Conservation (phyloP, 2,888 invertebrate species). For the Tenthredo notha region DNA sequence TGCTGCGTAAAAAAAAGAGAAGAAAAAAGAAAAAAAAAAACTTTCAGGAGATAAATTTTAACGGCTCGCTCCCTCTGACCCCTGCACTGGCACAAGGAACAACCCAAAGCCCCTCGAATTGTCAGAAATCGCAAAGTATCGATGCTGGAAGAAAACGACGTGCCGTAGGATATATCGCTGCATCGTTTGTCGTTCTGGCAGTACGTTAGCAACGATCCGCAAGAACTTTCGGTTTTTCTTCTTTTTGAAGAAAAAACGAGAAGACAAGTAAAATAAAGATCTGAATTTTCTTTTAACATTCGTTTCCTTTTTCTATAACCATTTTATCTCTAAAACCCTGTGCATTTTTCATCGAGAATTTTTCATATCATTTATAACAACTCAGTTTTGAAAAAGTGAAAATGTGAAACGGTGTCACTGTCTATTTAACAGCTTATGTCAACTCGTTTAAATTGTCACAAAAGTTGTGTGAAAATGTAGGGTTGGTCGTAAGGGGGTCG, state of each 20-base stretch:
- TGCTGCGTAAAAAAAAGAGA: slow-evolving; percentile 60
- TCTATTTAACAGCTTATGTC: neutral
- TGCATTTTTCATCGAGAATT: neutral
- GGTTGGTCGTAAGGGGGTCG: neutral
- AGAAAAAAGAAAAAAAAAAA: slow-evolving; percentile 62
- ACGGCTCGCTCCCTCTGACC: slow-evolving; percentile 13
- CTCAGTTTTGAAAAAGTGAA: neutral
- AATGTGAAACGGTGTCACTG: neutral
- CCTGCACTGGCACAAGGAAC: neutral
- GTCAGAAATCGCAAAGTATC: slow-evolving; percentile 24
- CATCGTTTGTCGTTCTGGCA: neutral
- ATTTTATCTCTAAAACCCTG: neutral
- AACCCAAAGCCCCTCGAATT: neutral
- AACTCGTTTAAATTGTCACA: neutral
- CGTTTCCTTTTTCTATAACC: neutral
- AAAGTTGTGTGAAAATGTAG: neutral
- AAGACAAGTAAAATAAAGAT: neutral
- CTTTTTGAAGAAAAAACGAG: neutral
- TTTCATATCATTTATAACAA: neutral
- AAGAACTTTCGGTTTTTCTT: neutral
- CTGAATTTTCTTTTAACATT: neutral
- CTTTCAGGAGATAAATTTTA: slow-evolving; percentile 60
- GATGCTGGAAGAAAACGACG: slow-evolving; percentile 22
- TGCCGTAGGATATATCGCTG: neutral
- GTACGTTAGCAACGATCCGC: neutral